phyloP scores from a whole-genome alignment of 2,888 invertebrate species.

The Sarcophaga caerulescens region DNA sequence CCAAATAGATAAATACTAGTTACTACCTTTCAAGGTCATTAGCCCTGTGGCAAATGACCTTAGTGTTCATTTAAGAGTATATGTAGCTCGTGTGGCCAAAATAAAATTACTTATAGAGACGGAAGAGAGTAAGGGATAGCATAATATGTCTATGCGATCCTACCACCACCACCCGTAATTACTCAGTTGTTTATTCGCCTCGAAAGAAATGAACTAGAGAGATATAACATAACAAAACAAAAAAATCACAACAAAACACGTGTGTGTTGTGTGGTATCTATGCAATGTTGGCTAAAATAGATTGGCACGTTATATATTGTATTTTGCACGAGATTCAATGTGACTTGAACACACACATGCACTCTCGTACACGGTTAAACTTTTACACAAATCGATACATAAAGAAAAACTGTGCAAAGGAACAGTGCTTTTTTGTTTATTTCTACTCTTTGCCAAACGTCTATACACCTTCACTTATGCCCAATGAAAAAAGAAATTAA shows the following conservation, averaged over 20 bases:
- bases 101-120: neutral
- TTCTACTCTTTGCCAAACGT: constrained; percentile 20
- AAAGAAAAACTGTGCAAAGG: constrained; percentile 1
- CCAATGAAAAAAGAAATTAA: neutral
- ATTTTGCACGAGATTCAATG: constrained; percentile 44
- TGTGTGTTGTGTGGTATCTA: constrained; percentile 25
- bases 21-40: constrained; percentile 10
- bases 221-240: neutral
- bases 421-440: constrained; percentile 9
- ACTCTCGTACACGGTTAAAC: neutral
- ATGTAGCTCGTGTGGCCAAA: neutral
- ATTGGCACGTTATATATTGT: constrained; percentile 42
- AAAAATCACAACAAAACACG: neutral
- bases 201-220: neutral
- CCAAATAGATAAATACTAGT: neutral
- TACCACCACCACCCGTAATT: neutral
- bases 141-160: neutral
- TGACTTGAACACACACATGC: neutral
- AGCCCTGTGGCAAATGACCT: neutral
- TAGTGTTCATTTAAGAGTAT: neutral
- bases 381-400: neutral
- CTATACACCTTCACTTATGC: constrained; percentile 13
- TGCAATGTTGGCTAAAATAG: constrained; percentile 23
- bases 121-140: neutral
- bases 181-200: neutral